These are phyloP conservation scores for Mechanitis mazaeus DNA, from an alignment of 2,888 invertebrate genomes.

Conservation along the genomic window DNA sequence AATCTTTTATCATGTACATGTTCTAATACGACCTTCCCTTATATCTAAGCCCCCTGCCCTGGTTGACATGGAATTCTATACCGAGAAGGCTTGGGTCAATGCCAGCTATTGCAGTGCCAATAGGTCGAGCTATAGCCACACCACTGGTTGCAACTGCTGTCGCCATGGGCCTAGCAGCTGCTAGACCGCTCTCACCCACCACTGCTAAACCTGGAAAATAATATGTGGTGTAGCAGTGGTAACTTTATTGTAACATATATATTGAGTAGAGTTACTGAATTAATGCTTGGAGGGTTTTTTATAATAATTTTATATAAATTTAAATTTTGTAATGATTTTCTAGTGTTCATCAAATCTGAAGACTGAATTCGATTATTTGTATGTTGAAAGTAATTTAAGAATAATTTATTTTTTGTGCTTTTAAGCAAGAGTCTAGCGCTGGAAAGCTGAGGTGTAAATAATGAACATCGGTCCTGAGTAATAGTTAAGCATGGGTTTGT, in stretches of 20 bases:
- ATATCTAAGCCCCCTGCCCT: constrained; percentile 27
- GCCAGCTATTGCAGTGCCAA: constrained; percentile 86
- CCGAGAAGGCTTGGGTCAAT: constrained; percentile 67
- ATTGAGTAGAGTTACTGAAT: too few species aligned
- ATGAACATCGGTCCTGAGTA: too few species aligned
- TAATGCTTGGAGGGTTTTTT: not conserved
- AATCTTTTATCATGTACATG: not conserved
- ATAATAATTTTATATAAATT: not conserved
- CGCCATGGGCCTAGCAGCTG: constrained; percentile 82
- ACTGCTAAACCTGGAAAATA: constrained; percentile 75
- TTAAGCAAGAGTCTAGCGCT: too few species aligned
- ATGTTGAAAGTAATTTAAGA: too few species aligned
- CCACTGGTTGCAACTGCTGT: constrained; percentile 84
- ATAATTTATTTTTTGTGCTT: too few species aligned
- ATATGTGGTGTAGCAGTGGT: not conserved
- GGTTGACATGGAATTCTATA: constrained; percentile 45
- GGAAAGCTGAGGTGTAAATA: too few species aligned
- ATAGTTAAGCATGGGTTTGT: too few species aligned
- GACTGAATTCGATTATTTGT: too few species aligned
- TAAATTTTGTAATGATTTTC: too few species aligned
- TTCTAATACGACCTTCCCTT: constrained; percentile 16
- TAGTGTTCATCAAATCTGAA: too few species aligned
- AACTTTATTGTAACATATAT: too few species aligned
- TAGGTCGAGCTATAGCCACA: constrained; percentile 81
- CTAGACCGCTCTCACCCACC: constrained; percentile 81